Evolutionary conservation across 30 jellyfish, hydroid and myxozoan species (phyloP), one percentile per base, ranked within the genome.

Genomic region (Calvadosia cruxmelitensis): DNA sequence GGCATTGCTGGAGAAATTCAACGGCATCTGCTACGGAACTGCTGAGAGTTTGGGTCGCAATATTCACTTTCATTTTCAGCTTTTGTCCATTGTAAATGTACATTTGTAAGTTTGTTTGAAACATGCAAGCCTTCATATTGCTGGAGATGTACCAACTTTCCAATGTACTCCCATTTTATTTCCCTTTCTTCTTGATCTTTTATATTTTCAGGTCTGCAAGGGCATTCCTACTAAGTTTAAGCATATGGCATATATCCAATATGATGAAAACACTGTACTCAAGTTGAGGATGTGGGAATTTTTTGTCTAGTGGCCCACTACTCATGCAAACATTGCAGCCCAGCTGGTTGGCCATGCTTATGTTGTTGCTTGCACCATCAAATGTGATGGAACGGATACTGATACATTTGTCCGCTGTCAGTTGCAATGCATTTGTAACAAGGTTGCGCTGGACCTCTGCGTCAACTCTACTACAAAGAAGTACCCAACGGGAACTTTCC

Each of bases 161-260:
- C 57, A 42, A 42, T 42, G 20, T 5, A 42, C 10, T 42, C 57
- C 57, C 57, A 42, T 42, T 42, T 42, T 10, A 75, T 75, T 65
- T 33, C 49, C 1, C 50, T 49, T 3, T 70, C 80, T 27, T 29
- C 3, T 64, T 75, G 48, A 2, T 66, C 48, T 32, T 16, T 5
- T 30, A 75, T 36, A 24, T 62, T 33, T 64, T 64, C 50, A 24
- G 29, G 34, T 80, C 86, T 16, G 81, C 93, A 31, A 71, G 30
- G 15, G 85, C 81, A 74, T 79, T 79, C 13, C 86, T 71, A 1
- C 80, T 74, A 2, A 80, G 75, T 42, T 35, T 67, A 26, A 71
- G 72, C 72, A 72, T 73, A 50, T 81, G 85, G 49, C 80, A 51
- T 0, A 80, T 73, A 57, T 66, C 87, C 29, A 69, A 76, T 28